Evolutionary conservation across 2,113 vertebrate species (phyloP).

Genomic region (Albula glossodonta): DNA sequence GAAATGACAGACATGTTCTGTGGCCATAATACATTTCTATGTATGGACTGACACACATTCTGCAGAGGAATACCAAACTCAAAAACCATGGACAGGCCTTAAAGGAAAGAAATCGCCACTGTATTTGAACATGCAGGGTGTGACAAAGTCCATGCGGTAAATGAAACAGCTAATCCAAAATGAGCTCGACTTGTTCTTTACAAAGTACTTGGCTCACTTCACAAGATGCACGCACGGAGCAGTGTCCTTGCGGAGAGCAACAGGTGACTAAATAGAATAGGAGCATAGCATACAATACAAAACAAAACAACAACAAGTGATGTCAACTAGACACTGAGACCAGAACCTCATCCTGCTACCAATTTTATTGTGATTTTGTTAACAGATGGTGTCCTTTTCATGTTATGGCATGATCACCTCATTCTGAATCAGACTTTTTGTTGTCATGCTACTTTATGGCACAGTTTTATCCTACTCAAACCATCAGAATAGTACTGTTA

Average conservation of each 20-base stretch:
- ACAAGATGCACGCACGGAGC: background rate
- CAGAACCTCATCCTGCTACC: background rate
- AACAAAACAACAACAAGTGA: conserved; percentile 6
- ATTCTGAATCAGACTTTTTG: background rate
- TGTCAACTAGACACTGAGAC: background rate
- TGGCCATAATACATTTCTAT: background rate
- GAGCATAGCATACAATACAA: background rate
- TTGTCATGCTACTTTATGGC: background rate
- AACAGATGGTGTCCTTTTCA: background rate
- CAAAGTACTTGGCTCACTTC: background rate
- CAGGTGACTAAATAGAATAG: background rate
- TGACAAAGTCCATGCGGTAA: background rate
- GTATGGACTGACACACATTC: background rate
- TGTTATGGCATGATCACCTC: background rate
- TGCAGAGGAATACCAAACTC: background rate
- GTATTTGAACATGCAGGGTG: no score
- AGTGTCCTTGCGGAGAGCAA: background rate
- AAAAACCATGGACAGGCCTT: background rate
- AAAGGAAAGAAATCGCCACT: background rate
- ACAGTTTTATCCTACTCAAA: background rate
- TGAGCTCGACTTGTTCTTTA: background rate
- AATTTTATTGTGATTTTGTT: background rate
- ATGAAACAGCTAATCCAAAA: background rate
- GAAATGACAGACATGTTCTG: background rate
- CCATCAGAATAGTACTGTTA: background rate